A percentile compares a stretch with the other conserved stretches of the same genome.
Conservation (phyloP, 2,113 vertebrate species). For the Axis porcinus region DNA sequence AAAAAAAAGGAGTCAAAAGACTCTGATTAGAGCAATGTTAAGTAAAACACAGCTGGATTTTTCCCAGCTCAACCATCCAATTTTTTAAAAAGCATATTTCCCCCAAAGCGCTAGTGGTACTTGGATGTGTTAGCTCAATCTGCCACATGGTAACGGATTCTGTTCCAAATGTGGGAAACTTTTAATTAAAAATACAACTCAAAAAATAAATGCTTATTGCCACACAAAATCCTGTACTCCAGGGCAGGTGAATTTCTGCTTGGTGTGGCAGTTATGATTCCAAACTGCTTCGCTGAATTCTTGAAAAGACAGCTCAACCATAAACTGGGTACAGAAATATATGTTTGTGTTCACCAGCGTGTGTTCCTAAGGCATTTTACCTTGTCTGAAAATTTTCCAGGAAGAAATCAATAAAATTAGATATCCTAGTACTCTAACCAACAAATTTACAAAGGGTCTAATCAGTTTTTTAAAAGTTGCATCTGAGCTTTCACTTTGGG, state of each 20-base stretch:
- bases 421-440: constrained; percentile 18
- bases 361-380: constrained; percentile 40
- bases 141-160: constrained; percentile 40
- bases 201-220: constrained; percentile 55
- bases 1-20: constrained; percentile 53
- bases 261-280: constrained; percentile 17
- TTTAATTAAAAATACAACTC: constrained; percentile 53
- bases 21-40: constrained; percentile 45
- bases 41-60: constrained; percentile 56
- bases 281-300: not conserved
- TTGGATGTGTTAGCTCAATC: constrained; percentile 12
- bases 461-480: not conserved
- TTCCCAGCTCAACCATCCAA: constrained; percentile 24
- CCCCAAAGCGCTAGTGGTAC: not conserved
- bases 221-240: constrained; percentile 54
- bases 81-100: constrained; percentile 38
- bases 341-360: not conserved
- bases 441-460: not conserved
- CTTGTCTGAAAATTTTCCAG: constrained; percentile 37
- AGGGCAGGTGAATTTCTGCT: constrained; percentile 55
- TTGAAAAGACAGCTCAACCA: not conserved
- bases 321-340: not conserved
- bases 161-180: constrained; percentile 53
- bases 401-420: constrained; percentile 58
- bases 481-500: not conserved